A percentile compares a stretch with the other conserved stretches of the same genome.
Conservation (phyloP, 1,140 invertebrate genomes). For the Temnothorax curvispinosus region DNA sequence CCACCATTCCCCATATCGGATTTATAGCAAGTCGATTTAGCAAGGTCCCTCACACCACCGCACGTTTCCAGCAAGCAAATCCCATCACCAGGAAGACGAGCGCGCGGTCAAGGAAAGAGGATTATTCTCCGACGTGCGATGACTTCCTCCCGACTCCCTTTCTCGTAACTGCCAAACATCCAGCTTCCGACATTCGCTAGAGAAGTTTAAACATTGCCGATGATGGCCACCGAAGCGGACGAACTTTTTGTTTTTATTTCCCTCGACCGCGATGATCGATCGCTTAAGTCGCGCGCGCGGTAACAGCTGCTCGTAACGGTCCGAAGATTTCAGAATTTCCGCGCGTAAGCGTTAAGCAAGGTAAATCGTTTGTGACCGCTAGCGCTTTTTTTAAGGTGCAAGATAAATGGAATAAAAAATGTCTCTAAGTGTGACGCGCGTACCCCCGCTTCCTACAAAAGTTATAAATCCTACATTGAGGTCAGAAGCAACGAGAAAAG, state of each 20-base stretch:
- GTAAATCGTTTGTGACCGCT: slow-evolving; percentile 18
- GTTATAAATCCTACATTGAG: background rate
- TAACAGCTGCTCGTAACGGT: slow-evolving; percentile 58
- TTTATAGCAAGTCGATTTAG: slow-evolving; percentile 63
- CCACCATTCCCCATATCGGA: background rate
- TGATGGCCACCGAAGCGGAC: slow-evolving; percentile 9
- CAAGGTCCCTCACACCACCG: slow-evolving; percentile 55
- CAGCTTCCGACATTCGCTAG: slow-evolving; percentile 11
- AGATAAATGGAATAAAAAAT: slow-evolving; percentile 35
- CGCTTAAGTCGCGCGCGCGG: slow-evolving; percentile 31
- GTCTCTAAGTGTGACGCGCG: background rate
- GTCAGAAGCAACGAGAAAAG: background rate
- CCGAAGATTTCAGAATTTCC: slow-evolving; percentile 47
- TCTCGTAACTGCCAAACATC: slow-evolving; percentile 24
- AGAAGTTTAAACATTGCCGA: slow-evolving; percentile 40
- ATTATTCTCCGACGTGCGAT: slow-evolving; percentile 68
- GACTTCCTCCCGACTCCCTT: slow-evolving; percentile 34
- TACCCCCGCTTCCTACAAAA: background rate
- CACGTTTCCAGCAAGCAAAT: slow-evolving; percentile 65
- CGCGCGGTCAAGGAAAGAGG: slow-evolving; percentile 69
- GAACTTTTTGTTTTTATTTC: slow-evolving; percentile 38
- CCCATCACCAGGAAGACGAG: slow-evolving; percentile 65
- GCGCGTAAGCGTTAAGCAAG: slow-evolving; percentile 17
- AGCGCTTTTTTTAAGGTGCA: slow-evolving; percentile 14
- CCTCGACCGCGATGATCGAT: slow-evolving; percentile 32